Evolutionary conservation across 1,140 invertebrate species (phyloP), one percentile per base, ranked within the genome.

Genomic region (Sitobion miscanthi): DNA sequence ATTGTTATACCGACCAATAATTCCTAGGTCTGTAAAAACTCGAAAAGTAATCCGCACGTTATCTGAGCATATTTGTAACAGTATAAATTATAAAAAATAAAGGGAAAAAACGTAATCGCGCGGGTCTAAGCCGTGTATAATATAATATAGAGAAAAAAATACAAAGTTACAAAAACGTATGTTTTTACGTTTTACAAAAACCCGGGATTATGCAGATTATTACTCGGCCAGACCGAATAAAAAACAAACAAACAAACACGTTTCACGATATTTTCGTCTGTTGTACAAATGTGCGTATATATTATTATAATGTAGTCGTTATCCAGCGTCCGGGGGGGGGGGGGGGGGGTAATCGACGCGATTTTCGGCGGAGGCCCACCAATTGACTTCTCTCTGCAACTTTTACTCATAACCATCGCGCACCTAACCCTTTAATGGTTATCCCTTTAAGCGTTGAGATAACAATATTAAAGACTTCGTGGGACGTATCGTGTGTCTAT

Each of bases 51-150:
- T 90, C 88, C 88, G 8, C 49, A 38, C 88, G 88, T 90, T 90
- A 90, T 90, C 88, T 45, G 86, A 25, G 52, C 52, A 90, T 90
- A 90, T 90, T 90, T 90, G 88, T 90, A 42, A 42, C 88, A 21
- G 52, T 90, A 90, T 90, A 90, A 90, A 90, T 90, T 90, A 90
- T 90, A 88, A 90, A 54, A 88, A 54, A 35, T 25, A 90, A 57
- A 35, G 35, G 35, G 49, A 25, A 21, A 88, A 90, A 90, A 23
- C 88, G n/a, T 90, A 38, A 90, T 90, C 52, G 52, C 88, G 35
- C 35, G 52, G 52, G 52, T 90, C 35, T 90, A 90, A 90, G 88
- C 52, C 88, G 35, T 38, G 25, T 38, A 42, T 90, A 57, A 57
- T 38, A 57, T 38, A 42, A 38, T 85, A 90, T 11, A 57, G 35